Percentiles rank a stretch among this genome's conserved stretches.
Conservation (phyloP, 1,140 invertebrate genomes). For the Brachionus paranguensis region DNA sequence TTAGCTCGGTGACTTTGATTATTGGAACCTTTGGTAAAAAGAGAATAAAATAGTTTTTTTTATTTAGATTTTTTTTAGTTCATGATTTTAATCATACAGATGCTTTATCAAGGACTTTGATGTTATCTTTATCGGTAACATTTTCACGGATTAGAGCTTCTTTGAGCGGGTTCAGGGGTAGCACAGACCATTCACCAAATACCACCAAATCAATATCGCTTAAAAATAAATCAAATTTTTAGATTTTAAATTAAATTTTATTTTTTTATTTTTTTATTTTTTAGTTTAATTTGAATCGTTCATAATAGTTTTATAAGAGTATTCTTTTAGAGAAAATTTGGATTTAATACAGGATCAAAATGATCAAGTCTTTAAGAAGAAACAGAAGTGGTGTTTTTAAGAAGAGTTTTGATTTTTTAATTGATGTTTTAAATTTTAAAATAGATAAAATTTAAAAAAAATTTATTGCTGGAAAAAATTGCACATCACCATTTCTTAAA, state of each 20-base stretch:
- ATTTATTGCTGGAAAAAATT: no score
- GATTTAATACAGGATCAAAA: no score
- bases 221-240: constrained; percentile 40
- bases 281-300: no score
- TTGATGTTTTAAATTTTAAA: no score
- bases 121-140: constrained; percentile 42
- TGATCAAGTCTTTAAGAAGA: no score
- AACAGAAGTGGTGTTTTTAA: no score
- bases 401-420: no score
- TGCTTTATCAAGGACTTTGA: constrained; percentile 37
- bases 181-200: constrained; percentile 73
- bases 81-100: constrained; percentile 48
- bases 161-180: constrained; percentile 1
- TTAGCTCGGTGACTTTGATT: constrained; percentile 89
- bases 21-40: constrained; percentile 66
- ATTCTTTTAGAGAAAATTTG: no score
- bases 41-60: not conserved
- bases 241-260: not conserved
- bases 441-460: no score
- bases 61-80: not conserved
- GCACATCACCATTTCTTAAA: no score
- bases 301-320: no score
- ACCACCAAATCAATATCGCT: constrained; percentile 97
- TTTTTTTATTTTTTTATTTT: no score
- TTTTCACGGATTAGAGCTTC: constrained; percentile 36